These are phyloP conservation scores for Mizuhopecten yessoensis DNA, from an alignment of 1,140 invertebrate genomes.

Conservation along the genomic window DNA sequence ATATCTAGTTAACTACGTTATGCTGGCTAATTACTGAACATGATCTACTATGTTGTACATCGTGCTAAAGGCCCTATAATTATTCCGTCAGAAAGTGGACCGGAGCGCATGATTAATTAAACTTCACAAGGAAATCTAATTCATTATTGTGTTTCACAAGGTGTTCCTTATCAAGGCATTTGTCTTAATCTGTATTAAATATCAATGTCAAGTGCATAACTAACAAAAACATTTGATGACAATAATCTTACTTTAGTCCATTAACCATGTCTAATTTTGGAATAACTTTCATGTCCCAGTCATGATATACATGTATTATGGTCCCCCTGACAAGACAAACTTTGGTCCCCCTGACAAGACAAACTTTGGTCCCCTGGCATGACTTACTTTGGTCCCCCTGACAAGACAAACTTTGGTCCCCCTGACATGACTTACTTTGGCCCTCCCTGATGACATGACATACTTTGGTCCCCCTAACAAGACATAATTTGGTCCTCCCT, in stretches of 20 bases:
- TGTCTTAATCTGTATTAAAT: too few species aligned
- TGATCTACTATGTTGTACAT: background rate
- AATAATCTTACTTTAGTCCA: too few species aligned
- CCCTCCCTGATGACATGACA: background rate
- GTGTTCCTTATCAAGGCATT: too few species aligned
- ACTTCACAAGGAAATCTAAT: background rate
- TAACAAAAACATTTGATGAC: too few species aligned
- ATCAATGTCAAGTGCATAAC: too few species aligned
- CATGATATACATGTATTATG: too few species aligned
- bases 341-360: too few species aligned
- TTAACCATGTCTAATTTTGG: too few species aligned
- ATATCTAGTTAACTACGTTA: background rate
- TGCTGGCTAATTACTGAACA: background rate
- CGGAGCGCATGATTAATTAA: background rate
- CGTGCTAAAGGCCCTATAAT: background rate
- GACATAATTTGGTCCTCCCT: constrained; percentile 85
- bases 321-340: too few species aligned
- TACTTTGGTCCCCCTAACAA: background rate
- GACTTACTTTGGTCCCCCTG: background rate
- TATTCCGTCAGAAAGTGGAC: background rate
- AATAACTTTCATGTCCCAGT: too few species aligned
- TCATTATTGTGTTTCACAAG: background rate
- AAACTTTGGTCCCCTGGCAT: too few species aligned
- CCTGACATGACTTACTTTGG: background rate
- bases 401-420: background rate